phyloP scores from a whole-genome alignment of 2,888 invertebrate genomes.

The Pollenia griseotomentosa region DNA sequence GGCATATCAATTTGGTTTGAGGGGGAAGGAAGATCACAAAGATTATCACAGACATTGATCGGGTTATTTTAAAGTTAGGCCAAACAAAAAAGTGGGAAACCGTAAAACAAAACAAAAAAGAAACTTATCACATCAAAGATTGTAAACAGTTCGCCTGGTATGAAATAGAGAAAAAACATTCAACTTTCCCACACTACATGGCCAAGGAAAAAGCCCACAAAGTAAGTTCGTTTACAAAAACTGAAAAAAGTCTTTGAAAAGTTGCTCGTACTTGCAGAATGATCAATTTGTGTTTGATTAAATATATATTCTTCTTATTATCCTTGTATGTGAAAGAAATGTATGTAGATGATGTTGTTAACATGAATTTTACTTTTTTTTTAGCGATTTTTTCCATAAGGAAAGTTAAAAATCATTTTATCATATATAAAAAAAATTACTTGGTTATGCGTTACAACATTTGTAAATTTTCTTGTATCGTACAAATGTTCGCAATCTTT shows the following conservation, averaged over 20 bases:
- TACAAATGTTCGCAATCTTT: background rate
- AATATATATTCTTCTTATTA: constrained; percentile 15
- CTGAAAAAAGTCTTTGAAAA: constrained; percentile 45
- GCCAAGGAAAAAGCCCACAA: constrained; percentile 42
- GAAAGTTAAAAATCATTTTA: constrained; percentile 19
- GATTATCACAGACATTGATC: constrained; percentile 68
- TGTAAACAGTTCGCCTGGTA: constrained; percentile 68
- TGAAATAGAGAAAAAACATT: constrained; percentile 23
- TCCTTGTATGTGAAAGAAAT: constrained; percentile 3
- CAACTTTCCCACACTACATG: constrained; percentile 70
- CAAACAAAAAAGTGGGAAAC: constrained; percentile 40
- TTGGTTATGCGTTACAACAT: constrained; percentile 66
- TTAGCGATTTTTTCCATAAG: constrained; percentile 17
- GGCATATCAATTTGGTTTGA: constrained; percentile 64
- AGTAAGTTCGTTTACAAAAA: constrained; percentile 3
- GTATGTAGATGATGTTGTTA: constrained; percentile 48
- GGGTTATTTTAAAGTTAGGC: constrained; percentile 50
- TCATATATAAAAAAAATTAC: constrained; percentile 24
- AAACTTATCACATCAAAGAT: constrained; percentile 72
- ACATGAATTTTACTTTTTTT: constrained; percentile 51
- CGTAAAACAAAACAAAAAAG: constrained; percentile 25
- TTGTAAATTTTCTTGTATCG: constrained; percentile 57
- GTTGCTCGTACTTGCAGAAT: constrained; percentile 23
- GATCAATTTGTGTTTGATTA: constrained; percentile 67
- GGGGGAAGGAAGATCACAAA: constrained; percentile 44